A percentile compares a stretch with the other conserved stretches of the same genome.
Evolutionary conservation across 2,113 vertebrate species (phyloP).

Genomic region (Dromaius novaehollandiae): DNA sequence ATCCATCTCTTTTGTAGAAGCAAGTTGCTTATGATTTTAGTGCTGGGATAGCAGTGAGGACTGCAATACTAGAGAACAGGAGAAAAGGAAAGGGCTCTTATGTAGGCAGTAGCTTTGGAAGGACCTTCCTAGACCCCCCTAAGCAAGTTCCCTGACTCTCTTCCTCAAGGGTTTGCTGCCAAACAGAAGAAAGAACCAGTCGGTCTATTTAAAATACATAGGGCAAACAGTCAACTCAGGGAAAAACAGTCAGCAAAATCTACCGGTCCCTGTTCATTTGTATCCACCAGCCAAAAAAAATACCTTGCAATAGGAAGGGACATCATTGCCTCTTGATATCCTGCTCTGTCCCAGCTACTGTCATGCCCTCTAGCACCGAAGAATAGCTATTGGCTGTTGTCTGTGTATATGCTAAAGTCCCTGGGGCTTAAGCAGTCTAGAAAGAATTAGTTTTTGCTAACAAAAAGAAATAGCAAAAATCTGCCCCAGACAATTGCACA

Average conservation of each 20-base stretch:
- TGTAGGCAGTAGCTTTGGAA: not conserved
- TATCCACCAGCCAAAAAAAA: not conserved
- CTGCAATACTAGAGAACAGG: not conserved
- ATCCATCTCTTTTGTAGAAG: conserved; percentile 10
- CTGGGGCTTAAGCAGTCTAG: not conserved
- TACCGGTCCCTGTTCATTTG: not conserved
- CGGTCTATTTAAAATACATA: not conserved
- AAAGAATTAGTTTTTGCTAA: not conserved
- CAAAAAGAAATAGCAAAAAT: not conserved
- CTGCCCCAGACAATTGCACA: not conserved
- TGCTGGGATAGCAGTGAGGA: not conserved
- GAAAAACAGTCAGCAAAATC: not conserved
- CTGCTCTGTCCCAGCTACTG: not conserved
- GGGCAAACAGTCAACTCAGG: not conserved
- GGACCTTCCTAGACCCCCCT: not conserved
- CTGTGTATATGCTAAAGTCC: not conserved
- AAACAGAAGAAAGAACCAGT: not conserved
- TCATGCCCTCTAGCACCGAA: not conserved
- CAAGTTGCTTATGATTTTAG: conserved; percentile 21
- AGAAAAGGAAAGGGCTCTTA: not conserved
- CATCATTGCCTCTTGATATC: not conserved
- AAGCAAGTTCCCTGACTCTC: not conserved
- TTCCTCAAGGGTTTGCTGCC: not conserved
- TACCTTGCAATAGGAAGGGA: not conserved
- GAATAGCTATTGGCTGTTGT: not conserved